Evolutionary conservation across 1,140 invertebrate species (phyloP), one percentile per base, ranked within the genome.

Genomic region (Pteromalus puparum): DNA sequence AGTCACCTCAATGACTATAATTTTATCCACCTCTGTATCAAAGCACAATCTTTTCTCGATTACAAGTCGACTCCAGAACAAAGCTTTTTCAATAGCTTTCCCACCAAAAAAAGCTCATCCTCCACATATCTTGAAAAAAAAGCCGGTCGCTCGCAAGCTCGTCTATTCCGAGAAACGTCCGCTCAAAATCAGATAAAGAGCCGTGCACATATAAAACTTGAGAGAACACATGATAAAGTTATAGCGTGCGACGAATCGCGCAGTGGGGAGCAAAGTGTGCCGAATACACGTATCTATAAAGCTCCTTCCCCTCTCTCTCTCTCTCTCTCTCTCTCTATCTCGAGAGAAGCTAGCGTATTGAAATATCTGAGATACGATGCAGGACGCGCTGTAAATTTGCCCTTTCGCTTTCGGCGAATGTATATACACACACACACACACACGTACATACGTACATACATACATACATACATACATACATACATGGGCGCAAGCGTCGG

Each of bases 341-440:
- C n/a, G n/a, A 24, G 72, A 13, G 30, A 5, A 34, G 30, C 30
- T 34, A 75, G 30, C 81, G 53, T 82, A 82, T 82, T 82, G 81
- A 82, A 82, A 74, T 74, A 74, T 65, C 26, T 42, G 46, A 74
- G 81, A 82, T 82, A 75, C 72, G 72, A 34, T 28, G 26, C 28
- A 21, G 34, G 48, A 30, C 53, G 34, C 4, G 34, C 73, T 61
- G 72, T 82, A 76, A 82, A 82, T 82, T 82, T 24, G n/a, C 28
- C 18, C 73, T 82, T 83, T 46, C 42, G 61, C 75, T 78, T 46
- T 53, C 42, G 53, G n/a, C 24, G 53, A 53, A 53, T 53, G 1
- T 53, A 53, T 53, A 53, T 18, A 10, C 10, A 1, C 42, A 38
- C 46, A 5, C 10, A 4, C 18, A 10, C 6, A 24, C 12, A 34